Base-by-base conservation (phyloP, 2,113 vertebrate species). In the Dendropsophus ebraccatus region DNA sequence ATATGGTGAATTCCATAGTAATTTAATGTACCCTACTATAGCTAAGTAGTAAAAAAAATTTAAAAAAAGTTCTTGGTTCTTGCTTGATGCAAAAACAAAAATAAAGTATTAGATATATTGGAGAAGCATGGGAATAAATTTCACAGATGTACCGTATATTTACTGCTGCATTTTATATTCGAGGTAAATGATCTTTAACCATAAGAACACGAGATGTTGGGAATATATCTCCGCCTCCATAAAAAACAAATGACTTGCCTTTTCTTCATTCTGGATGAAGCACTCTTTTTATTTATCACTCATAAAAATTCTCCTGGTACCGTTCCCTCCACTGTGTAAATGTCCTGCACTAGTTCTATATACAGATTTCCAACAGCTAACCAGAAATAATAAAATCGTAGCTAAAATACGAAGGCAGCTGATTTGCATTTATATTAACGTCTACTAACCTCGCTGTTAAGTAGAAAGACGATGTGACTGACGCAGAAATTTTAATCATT, bases 401-500 rank as follows among this genome's bases (percentile, higher is more conserved):
- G 30, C 12, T 41, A 37, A 70, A 70, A 70, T 70, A 74, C 2
- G n/a, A 41, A 41, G 21, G 12, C 16, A 47, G 23, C 30, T 23
- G 21, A 79, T 54, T 58, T 70, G 19, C 54, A 81, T 23, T 73
- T 73, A 83, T 74, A 73, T 0, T 5, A 73, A 79, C 35, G 9
- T 79, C 52, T 87, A 92, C 94, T 90, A 90, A 99, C 97, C 96
- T 98, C 92, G 95, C 94, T 1, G 95, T 96, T 78, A 95, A 90
- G 30, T 89, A 91, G 0, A 91, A 89, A 76, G 94, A 96, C 13
- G 91, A 30, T 17, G 92, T 93, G 75, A 97, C 88, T 2, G 94
- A 93, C 19, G 90, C 72, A 87, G 96, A 96, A 92, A 98, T 94
- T 58, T 89, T 90, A 91, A 97, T 95, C 97, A 97, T 98, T 85